Evolutionary conservation across 2,797 vertebrate genomes (phyloP).

Genomic region (Amniataba percoides): DNA sequence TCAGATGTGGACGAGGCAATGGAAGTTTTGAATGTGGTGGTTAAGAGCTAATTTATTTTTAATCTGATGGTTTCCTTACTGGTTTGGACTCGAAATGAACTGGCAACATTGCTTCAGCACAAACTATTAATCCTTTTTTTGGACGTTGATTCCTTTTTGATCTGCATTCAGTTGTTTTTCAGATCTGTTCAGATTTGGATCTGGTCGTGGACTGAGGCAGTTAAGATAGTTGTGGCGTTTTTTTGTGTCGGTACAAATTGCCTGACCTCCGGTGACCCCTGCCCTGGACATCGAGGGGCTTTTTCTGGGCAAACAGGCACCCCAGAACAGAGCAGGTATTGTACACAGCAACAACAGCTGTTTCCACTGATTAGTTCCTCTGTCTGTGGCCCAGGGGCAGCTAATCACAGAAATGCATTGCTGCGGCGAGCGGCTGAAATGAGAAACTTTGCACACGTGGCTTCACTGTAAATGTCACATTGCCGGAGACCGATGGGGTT

Average conservation of each 20-base stretch:
- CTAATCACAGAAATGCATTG: conserved; percentile 65
- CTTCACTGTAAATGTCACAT: conserved; percentile 19
- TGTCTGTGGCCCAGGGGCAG: conserved; percentile 34
- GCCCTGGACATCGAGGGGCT: conserved; percentile 25
- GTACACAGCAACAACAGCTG: conserved; percentile 69
- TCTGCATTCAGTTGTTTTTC: conserved; percentile 1
- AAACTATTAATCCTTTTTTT: not conserved
- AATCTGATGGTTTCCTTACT: conserved; percentile 1
- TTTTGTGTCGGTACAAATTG: conserved; percentile 10
- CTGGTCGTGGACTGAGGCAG: conserved; percentile 13
- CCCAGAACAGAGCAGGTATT: conserved; percentile 68
- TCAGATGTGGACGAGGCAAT: not conserved
- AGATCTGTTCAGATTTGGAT: conserved; percentile 5
- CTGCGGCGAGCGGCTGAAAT: conserved; percentile 7
- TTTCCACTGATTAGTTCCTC: conserved; percentile 76
- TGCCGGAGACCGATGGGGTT: not conserved
- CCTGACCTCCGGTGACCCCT: conserved; percentile 9
- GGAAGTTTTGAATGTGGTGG: conserved; percentile 8
- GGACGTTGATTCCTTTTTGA: not conserved
- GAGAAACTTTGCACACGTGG: not conserved
- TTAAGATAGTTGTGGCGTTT: not conserved
- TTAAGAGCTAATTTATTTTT: not conserved
- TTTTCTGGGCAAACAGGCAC: conserved; percentile 28
- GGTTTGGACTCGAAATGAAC: not conserved
- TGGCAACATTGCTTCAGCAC: not conserved